Percentiles rank a stretch among this genome's conserved stretches.
Evolutionary conservation across 2,797 vertebrate species (phyloP).

Genomic region (Arremon brunneinucha): DNA sequence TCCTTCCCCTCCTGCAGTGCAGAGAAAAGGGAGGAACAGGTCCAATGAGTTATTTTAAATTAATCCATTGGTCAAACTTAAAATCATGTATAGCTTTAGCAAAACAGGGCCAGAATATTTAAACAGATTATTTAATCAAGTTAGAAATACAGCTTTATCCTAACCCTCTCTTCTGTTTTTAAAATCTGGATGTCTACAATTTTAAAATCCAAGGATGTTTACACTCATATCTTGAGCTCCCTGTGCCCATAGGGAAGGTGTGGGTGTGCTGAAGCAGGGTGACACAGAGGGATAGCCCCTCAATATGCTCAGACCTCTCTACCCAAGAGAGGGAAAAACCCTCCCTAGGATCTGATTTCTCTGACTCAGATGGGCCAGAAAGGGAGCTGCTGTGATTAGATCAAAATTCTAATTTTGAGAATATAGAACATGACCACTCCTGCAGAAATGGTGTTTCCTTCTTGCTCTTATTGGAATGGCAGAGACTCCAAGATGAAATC

Average conservation of each 20-base stretch:
- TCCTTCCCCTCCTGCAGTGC: neutral
- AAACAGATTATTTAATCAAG: neutral
- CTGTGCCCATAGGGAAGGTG: neutral
- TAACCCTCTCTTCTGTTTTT: neutral
- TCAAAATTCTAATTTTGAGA: neutral
- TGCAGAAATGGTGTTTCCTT: neutral
- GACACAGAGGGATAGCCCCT: accelerated
- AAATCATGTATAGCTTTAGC: neutral
- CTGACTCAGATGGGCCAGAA: neutral
- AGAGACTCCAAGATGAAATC: neutral
- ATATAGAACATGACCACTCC: accelerated
- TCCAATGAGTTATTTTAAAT: neutral
- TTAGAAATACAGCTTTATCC: neutral
- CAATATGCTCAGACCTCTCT: accelerated
- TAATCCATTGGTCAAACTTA: neutral
- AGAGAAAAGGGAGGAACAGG: neutral
- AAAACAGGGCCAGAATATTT: neutral
- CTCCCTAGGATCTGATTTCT: neutral
- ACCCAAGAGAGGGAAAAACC: neutral
- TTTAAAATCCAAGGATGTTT: neutral
- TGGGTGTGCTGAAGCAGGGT: neutral
- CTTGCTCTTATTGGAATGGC: neutral
- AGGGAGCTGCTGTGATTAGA: neutral
- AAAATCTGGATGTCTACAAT: neutral
- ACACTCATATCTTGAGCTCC: neutral